Percentiles rank a stretch among this genome's conserved stretches.
phyloP scores from a whole-genome alignment of 2,888 invertebrate genomes.

The Thymelicus lineola region DNA sequence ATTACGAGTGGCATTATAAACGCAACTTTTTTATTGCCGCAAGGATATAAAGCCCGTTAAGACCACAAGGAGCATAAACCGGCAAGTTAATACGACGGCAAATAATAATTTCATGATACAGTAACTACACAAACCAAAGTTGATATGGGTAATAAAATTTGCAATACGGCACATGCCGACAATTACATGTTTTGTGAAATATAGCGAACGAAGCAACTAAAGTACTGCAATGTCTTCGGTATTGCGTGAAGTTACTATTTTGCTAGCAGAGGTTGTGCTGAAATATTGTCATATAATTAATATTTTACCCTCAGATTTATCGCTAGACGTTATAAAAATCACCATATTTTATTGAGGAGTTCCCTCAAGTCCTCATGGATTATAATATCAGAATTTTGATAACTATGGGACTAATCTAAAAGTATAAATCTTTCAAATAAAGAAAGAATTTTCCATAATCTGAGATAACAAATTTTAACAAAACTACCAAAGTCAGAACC shows the following conservation, averaged over 20 bases:
- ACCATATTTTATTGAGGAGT: too few relatives aligned
- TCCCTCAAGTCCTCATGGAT: too few relatives aligned
- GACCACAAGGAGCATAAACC: constrained; percentile 36
- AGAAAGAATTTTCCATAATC: too few relatives aligned
- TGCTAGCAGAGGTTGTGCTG: too few relatives aligned
- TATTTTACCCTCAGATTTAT: too few relatives aligned
- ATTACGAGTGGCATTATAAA: constrained; percentile 19
- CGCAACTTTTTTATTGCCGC: constrained; percentile 19
- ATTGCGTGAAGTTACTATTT: constrained; percentile 1
- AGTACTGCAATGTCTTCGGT: not conserved
- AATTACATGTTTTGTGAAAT: constrained; percentile 68
- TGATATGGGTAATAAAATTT: constrained; percentile 81
- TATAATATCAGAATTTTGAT: too few relatives aligned
- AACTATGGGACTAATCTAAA: too few relatives aligned
- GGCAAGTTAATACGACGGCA: constrained; percentile 50
- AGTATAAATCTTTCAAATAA: too few relatives aligned
- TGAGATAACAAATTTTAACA: too few relatives aligned
- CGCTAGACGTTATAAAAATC: too few relatives aligned
- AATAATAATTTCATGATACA: constrained; percentile 49
- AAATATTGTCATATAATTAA: too few relatives aligned
- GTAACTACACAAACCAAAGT: constrained; percentile 59
- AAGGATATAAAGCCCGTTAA: constrained; percentile 29
- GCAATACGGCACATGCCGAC: constrained; percentile 68
- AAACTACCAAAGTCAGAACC: too few relatives aligned
- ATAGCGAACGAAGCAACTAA: constrained; percentile 49